Conservation (phyloP, 2,113 vertebrate species). For the Peromyscus californicus region DNA sequence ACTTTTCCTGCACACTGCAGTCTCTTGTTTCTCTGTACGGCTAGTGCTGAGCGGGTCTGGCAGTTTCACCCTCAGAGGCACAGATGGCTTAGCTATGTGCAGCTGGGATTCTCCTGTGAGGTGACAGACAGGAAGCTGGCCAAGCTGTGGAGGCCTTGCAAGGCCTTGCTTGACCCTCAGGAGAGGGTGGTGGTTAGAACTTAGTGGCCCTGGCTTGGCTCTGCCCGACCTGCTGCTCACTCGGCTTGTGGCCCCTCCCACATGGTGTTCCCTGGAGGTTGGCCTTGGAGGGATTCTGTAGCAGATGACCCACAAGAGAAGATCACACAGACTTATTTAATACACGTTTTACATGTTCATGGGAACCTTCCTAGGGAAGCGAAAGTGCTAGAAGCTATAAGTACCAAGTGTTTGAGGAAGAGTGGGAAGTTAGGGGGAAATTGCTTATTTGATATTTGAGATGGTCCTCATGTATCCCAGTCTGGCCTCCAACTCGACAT, state of each 20-base stretch:
- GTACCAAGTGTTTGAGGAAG: neutral
- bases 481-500: neutral
- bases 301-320: neutral
- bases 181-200: neutral
- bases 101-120: neutral
- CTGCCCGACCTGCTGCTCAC: neutral
- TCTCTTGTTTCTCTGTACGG: neutral
- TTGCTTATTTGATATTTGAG: neutral
- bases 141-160: neutral
- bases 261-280: no score
- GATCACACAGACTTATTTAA: neutral
- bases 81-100: neutral
- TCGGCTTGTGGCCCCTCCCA: no score
- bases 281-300: neutral
- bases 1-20: accelerated
- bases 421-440: neutral
- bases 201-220: neutral
- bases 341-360: neutral
- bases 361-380: neutral
- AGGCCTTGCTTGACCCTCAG: neutral
- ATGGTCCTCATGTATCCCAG: neutral
- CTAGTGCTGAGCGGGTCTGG: neutral
- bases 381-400: neutral
- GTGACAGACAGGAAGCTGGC: neutral
- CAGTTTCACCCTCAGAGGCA: neutral